Evolutionary conservation across 1,140 invertebrate genomes (phyloP).

Genomic region (Lepidotrigona ventralis): DNA sequence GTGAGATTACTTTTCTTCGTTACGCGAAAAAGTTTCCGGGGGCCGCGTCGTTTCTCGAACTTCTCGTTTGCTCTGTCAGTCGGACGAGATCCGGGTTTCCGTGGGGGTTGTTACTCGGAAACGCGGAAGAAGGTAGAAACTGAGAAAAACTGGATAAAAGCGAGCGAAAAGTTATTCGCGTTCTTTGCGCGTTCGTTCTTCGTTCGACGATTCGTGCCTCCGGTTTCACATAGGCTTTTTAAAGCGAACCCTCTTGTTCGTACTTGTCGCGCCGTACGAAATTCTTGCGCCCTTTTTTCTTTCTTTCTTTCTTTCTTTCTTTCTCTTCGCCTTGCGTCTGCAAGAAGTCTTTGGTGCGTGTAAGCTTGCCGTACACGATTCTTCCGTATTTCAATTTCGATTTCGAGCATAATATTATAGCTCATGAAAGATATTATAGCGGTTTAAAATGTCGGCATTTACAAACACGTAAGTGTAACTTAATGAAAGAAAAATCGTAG

Average conservation of each 20-base stretch:
- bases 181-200: slow-evolving; percentile 18
- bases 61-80: slow-evolving; percentile 3
- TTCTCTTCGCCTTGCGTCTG: neutral
- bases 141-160: slow-evolving; percentile 41
- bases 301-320: neutral
- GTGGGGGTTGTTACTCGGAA: neutral
- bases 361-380: too few relatives aligned
- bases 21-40: slow-evolving; percentile 31
- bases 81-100: slow-evolving; percentile 5
- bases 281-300: neutral
- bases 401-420: too few relatives aligned
- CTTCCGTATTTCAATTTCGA: too few relatives aligned
- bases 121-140: neutral
- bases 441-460: too few relatives aligned
- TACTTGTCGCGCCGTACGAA: slow-evolving; percentile 15
- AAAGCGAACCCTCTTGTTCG: slow-evolving; percentile 39
- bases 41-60: slow-evolving; percentile 1
- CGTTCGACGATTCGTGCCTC: slow-evolving; percentile 35
- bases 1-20: slow-evolving; percentile 52
- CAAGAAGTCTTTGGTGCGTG: neutral
- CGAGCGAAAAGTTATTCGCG: slow-evolving; percentile 45
- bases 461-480: too few relatives aligned
- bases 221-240: slow-evolving; percentile 49
- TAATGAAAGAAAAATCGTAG: too few relatives aligned
- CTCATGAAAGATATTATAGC: too few relatives aligned